phyloP scores from a whole-genome alignment of 2,888 invertebrate genomes.

The Coenonympha arcania region DNA sequence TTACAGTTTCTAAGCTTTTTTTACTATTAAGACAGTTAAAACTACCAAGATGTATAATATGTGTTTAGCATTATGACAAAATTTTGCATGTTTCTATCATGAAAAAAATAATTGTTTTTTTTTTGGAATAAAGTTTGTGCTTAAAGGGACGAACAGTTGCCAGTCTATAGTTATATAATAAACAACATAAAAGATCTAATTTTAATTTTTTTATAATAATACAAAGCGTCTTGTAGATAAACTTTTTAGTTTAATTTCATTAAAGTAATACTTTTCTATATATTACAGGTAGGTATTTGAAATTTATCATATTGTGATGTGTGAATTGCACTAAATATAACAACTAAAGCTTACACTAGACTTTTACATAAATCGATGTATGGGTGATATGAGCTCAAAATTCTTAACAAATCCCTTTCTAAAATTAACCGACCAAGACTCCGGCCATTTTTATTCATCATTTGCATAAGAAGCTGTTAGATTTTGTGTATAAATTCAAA shows the following conservation, averaged over 20 bases:
- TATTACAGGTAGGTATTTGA: neutral
- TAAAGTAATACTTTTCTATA: slow-evolving; percentile 2
- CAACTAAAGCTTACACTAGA: slow-evolving; percentile 9
- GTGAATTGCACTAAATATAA: slow-evolving; percentile 3
- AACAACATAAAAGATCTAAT: neutral
- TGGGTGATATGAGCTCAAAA: slow-evolving; percentile 52
- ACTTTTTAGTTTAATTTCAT: slow-evolving; percentile 2
- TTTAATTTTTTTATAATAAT: neutral
- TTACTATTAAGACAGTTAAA: neutral
- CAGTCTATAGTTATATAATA: neutral
- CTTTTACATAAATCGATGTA: slow-evolving; percentile 54
- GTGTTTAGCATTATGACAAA: neutral
- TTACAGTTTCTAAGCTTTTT: neutral
- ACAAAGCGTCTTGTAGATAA: slow-evolving; percentile 1
- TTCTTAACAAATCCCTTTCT: slow-evolving; percentile 25
- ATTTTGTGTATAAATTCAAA: too few relatives aligned
- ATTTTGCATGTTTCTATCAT: neutral
- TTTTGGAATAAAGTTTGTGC: neutral
- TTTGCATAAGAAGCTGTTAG: too few relatives aligned
- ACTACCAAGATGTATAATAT: neutral
- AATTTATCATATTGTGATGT: too few relatives aligned
- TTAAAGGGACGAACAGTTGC: neutral
- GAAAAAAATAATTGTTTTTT: neutral
- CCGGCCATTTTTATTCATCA: too few relatives aligned
- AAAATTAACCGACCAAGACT: too few relatives aligned